Conservation (phyloP, 2,888 invertebrate genomes). For the Branchipolynoe longqiensis region DNA sequence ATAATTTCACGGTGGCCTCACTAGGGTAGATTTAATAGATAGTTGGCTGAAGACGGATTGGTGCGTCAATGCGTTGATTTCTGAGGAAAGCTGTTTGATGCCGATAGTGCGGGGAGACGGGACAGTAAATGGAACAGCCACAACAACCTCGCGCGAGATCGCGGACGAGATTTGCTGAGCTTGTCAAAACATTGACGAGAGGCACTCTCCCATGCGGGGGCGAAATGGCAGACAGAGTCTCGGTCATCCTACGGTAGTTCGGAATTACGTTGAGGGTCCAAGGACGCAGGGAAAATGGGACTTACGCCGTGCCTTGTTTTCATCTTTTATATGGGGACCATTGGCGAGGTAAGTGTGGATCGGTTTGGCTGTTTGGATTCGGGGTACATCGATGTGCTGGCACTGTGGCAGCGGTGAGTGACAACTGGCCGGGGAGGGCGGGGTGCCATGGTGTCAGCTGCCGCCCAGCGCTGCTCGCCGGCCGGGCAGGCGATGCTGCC, state of each 20-base stretch:
- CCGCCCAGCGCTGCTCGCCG: neutral
- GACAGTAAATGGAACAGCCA: conserved; percentile 42
- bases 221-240: conserved; percentile 48
- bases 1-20: neutral
- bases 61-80: neutral
- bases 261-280: conserved; percentile 38
- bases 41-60: no score
- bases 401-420: neutral
- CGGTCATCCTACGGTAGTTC: neutral
- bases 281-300: conserved; percentile 10
- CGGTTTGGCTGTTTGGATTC: neutral
- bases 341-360: conserved; percentile 47
- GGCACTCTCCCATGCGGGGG: conserved; percentile 10
- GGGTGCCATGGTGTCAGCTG: neutral
- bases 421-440: neutral
- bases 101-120: conserved; percentile 26
- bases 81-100: neutral
- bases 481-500: neutral
- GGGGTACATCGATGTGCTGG: neutral
- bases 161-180: conserved; percentile 23
- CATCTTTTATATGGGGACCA: conserved; percentile 36
- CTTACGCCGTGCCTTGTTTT: conserved; percentile 48
- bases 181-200: conserved; percentile 48
- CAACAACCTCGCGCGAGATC: conserved; percentile 45
- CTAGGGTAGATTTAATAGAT: no score